Evolutionary conservation across 2,797 vertebrate species (phyloP), one percentile per base, ranked within the genome.

Genomic region (Kryptolebias ocellatus): DNA sequence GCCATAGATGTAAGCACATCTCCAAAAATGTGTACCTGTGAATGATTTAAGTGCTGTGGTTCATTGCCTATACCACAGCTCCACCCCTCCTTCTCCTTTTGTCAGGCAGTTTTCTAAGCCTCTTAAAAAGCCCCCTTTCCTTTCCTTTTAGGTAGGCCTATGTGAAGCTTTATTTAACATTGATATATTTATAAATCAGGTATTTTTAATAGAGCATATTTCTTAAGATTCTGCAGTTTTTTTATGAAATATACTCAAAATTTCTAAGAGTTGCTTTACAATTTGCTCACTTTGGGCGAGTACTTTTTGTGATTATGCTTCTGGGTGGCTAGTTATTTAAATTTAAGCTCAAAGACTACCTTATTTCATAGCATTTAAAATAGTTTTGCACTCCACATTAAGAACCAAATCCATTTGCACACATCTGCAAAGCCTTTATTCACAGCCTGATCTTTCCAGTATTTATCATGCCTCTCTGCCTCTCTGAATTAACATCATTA

Each of bases 401-500:
- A 45, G 31, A 16, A 67, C 51, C 20, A 52, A 58, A 75, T 46
- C 50, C 15, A 53, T 64, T 60, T 62, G 18, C 53, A 53, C 58
- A 61, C 67, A 83, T 81, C 58, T 74, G 67, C 53, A 73, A 29
- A 78, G 55, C 27, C 56, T 76, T 70, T 54, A 70, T 81, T 60
- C 59, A 57, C 75, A 69, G 68, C 67, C 27, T 12, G 4, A 60
- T 70, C 79, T 79, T 65, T 59, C 64, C 66, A 52, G 65, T 67
- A 82, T 87, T 83, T 76, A 83, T 83, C 71, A 73, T 63, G 65
- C 72, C 66, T 84, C 74, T 83, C 64, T 77, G 84, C 77, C 80
- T 87, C 75, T 78, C 74, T 66, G 71, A 87, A 73, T 82, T 70
- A 53, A 67, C 75, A 79, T 83, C 75, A 86, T 86, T 81, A 87